Base-by-base conservation (phyloP, 2,888 invertebrate genomes). In the Lasioglossum malachurum region DNA sequence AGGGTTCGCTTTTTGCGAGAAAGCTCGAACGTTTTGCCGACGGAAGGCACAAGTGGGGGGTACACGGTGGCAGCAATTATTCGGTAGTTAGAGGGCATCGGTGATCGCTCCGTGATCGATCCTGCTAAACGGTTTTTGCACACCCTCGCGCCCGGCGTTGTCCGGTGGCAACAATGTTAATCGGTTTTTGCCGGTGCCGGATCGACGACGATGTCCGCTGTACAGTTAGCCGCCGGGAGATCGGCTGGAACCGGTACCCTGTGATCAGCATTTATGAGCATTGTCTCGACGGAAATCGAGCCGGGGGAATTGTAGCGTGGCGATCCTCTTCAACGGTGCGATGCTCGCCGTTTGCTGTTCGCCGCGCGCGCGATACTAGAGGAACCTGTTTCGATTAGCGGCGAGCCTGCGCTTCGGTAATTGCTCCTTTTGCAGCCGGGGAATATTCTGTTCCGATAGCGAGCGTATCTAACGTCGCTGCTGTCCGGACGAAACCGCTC, bases 161-260 rank as follows among this genome's bases (percentile, higher is more conserved):
- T 31, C 16, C 31, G 16, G 16, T 31, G 16, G 31, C 64, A 64
- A 64, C 27, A 31, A n/a, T n/a, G 57, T 57, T n/a, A n/a, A 64
- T 64, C 64, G 64, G 64, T 64, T 64, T 64, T 64, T 64, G 60
- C 5, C 14, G 27, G 60, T 60, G 60, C 31, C 64, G 27, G 64
- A 16, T 64, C 64, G 31, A 31, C 64, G 64, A 16, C 31, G 64
- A 31, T 31, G 16, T 8, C 3, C 31, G 67, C 10, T 80, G 72
- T 88, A 91, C 91, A 91, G 91, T 91, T 91, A 91, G 41, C 80
- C n/a, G 35, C 77, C 57, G 35, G 75, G 19, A 84, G 87, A 91
- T 87, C 80, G 57, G 38, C 35, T 60, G 31, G 72, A 90, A 91
- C 90, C 92, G 91, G 88, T 91, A 89, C 81, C 76, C 49, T 60